phyloP scores from a whole-genome alignment of 2,797 vertebrate genomes.

The Aulostomus chinensis region DNA sequence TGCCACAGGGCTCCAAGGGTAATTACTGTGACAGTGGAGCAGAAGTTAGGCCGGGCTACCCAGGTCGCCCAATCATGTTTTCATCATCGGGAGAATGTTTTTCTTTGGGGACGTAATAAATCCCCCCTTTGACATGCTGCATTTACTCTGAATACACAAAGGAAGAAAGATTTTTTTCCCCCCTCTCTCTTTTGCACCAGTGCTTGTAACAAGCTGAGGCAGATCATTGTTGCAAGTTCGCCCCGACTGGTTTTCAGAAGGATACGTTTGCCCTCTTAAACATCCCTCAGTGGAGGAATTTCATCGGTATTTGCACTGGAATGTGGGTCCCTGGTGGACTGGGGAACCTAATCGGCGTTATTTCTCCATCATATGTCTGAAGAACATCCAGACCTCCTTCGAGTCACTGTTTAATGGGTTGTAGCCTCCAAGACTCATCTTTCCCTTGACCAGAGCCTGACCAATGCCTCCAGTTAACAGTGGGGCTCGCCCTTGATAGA shows the following conservation, averaged over 20 bases:
- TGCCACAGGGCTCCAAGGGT: slow-evolving; percentile 60
- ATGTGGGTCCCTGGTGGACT: slow-evolving; percentile 58
- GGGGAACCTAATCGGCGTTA: slow-evolving; percentile 24
- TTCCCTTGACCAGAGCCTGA: too few relatives aligned
- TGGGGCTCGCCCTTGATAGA: too few relatives aligned
- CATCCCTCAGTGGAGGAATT: slow-evolving; percentile 66
- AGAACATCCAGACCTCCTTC: neutral
- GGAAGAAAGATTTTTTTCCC: slow-evolving; percentile 65
- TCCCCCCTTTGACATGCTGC: slow-evolving; percentile 76
- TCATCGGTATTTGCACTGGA: slow-evolving; percentile 69
- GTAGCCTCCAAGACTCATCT: too few relatives aligned
- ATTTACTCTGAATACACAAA: slow-evolving; percentile 77
- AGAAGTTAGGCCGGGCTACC: slow-evolving; percentile 60
- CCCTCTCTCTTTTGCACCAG: slow-evolving; percentile 53
- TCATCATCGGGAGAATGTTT: slow-evolving; percentile 73
- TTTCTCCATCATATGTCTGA: slow-evolving; percentile 20
- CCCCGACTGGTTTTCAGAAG: slow-evolving; percentile 67
- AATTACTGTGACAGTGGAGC: slow-evolving; percentile 72
- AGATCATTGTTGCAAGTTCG: slow-evolving; percentile 73
- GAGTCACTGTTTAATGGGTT: too few relatives aligned
- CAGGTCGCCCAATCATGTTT: slow-evolving; percentile 73
- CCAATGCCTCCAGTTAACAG: too few relatives aligned
- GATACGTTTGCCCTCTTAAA: slow-evolving; percentile 68
- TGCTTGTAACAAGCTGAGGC: slow-evolving; percentile 80
- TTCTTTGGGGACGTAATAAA: slow-evolving; percentile 74